A percentile compares a stretch with the other conserved stretches of the same genome.
phyloP scores from a whole-genome alignment of 2,113 vertebrate species.

The Ibidorhyncha struthersii region DNA sequence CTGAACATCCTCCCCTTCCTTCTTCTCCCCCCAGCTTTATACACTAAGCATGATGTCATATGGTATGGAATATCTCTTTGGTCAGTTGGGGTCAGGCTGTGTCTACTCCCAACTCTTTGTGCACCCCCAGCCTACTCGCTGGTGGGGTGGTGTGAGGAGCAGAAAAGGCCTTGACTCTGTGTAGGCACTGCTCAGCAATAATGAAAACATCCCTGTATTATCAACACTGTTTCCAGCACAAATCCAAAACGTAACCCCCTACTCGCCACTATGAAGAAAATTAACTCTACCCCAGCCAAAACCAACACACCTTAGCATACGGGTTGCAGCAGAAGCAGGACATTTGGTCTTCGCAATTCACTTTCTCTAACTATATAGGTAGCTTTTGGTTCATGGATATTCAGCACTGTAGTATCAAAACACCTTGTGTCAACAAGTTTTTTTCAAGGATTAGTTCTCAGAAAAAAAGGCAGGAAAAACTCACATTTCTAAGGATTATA shows the following conservation, averaged over 20 bases:
- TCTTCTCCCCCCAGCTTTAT: background rate
- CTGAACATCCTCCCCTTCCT: background rate
- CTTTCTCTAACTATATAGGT: background rate
- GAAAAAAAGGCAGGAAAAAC: background rate
- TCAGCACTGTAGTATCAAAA: background rate
- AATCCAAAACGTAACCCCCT: background rate
- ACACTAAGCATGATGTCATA: background rate
- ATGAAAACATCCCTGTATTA: background rate
- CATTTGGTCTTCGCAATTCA: background rate
- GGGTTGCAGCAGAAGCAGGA: background rate
- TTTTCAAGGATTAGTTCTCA: background rate
- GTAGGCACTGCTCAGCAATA: background rate
- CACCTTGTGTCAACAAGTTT: background rate
- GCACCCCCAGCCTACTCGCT: background rate
- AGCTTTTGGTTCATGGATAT: background rate
- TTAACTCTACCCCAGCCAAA: background rate
- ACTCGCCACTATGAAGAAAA: background rate
- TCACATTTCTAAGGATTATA: background rate
- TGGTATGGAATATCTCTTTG: background rate
- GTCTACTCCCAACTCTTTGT: background rate
- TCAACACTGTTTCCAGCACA: background rate
- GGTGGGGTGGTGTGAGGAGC: background rate
- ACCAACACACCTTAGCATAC: background rate
- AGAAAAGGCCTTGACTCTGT: background rate
- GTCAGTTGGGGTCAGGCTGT: background rate